phyloP scores from a whole-genome alignment of 2,113 vertebrate genomes.

The Panthera leo region DNA sequence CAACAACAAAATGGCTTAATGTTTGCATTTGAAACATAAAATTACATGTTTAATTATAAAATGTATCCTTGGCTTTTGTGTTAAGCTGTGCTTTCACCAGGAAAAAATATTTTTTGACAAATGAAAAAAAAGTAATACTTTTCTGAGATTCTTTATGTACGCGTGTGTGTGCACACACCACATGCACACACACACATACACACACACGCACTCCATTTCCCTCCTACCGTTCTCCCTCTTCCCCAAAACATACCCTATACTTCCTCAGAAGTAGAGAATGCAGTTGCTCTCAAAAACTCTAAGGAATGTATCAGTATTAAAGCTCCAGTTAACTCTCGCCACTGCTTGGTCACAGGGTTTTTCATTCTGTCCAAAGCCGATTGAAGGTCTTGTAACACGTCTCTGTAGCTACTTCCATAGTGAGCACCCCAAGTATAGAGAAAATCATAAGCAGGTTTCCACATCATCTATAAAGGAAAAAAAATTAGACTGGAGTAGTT shows the following conservation, averaged over 20 bases:
- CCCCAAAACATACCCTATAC: background rate
- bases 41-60: slow-evolving; percentile 2
- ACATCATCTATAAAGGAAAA: slow-evolving; percentile 91
- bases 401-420: slow-evolving; percentile 92
- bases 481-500: background rate
- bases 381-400: slow-evolving; percentile 96
- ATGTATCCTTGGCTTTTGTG: background rate
- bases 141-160: background rate
- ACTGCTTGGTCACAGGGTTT: slow-evolving; percentile 93
- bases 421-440: slow-evolving; percentile 93
- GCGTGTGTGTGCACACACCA: too few species aligned
- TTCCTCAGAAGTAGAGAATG: slow-evolving; percentile 85
- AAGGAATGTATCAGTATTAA: slow-evolving; percentile 95
- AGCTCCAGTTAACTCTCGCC: slow-evolving; percentile 94
- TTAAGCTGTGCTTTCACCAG: background rate
- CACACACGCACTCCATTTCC: background rate
- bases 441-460: slow-evolving; percentile 99
- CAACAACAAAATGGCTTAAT: background rate
- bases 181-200: background rate
- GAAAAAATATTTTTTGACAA: slow-evolving; percentile 31
- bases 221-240: background rate
- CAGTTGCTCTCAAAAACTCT: slow-evolving; percentile 87
- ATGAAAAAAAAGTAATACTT: background rate
- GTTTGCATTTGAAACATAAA: slow-evolving; percentile 6
- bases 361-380: slow-evolving; percentile 96